Conservation (phyloP, 2,797 vertebrate genomes). For the Phoebastria nigripes region DNA sequence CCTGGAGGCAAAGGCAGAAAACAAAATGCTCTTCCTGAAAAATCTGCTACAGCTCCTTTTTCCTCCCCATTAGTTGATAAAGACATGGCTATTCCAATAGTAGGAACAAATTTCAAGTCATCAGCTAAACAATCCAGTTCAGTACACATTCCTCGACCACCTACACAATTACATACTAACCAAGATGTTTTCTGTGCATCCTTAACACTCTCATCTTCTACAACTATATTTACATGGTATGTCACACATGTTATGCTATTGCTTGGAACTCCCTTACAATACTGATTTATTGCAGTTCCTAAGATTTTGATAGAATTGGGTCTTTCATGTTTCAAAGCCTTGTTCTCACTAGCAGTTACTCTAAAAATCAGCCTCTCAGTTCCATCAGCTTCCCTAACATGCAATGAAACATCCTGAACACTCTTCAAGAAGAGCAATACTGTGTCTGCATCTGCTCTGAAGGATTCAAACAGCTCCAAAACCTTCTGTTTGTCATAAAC, state of each 20-base stretch:
- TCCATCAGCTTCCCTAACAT: conserved; percentile 88
- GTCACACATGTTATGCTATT: conserved; percentile 87
- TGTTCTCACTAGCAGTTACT: conserved; percentile 86
- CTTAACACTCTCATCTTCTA: conserved; percentile 85
- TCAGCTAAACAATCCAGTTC: conserved; percentile 92
- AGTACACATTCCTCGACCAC: conserved; percentile 89
- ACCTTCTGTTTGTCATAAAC: conserved; percentile 96
- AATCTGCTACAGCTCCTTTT: conserved; percentile 80
- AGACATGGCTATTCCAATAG: conserved; percentile 90
- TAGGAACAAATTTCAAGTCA: conserved; percentile 93
- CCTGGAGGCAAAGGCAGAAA: conserved; percentile 94
- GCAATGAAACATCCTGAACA: conserved; percentile 90
- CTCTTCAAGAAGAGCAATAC: conserved; percentile 95
- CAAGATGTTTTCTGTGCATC: conserved; percentile 86
- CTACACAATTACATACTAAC: conserved; percentile 94
- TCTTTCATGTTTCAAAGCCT: conserved; percentile 83
- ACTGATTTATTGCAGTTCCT: conserved; percentile 84
- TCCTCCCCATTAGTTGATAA: conserved; percentile 76
- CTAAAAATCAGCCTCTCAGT: conserved; percentile 89
- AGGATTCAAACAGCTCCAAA: conserved; percentile 95
- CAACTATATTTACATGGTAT: conserved; percentile 88
- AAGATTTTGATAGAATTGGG: conserved; percentile 87
- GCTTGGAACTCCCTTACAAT: conserved; percentile 86
- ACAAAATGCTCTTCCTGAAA: conserved; percentile 94
- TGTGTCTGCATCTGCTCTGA: conserved; percentile 93